Percentiles rank a stretch among this genome's conserved stretches.
phyloP scores from a whole-genome alignment of 2,113 vertebrate species.

The Edolisoma coerulescens region DNA sequence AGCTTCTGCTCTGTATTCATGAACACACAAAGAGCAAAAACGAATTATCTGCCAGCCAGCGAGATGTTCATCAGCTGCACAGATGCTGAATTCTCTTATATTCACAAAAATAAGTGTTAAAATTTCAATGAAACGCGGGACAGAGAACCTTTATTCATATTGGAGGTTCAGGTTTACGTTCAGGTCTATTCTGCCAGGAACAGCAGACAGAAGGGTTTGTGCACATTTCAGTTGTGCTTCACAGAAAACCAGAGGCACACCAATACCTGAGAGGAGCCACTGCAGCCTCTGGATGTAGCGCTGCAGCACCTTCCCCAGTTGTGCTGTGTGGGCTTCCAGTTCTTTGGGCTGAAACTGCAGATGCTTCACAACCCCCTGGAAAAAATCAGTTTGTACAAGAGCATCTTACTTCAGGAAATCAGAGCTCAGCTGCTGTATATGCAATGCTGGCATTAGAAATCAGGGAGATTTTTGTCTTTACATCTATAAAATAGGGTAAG shows the following conservation, averaged over 20 bases:
- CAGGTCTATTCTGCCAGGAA: not conserved
- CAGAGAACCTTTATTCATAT: not conserved
- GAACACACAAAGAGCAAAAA: not conserved
- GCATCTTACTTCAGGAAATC: not conserved
- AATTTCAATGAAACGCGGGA: not conserved
- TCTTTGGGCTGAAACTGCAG: slow-evolving; percentile 73
- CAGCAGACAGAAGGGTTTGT: not conserved
- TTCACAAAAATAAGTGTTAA: not conserved
- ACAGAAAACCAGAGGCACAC: not conserved
- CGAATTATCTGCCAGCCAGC: not conserved
- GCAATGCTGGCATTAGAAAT: not conserved
- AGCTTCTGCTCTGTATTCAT: not conserved
- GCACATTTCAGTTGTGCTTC: not conserved
- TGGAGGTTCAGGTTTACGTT: not conserved
- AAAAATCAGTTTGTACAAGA: slow-evolving; percentile 1
- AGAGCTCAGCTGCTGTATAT: not conserved
- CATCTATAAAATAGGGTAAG: not conserved
- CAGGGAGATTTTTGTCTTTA: not conserved
- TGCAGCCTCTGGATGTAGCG: slow-evolving; percentile 73
- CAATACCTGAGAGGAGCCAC: slow-evolving; percentile 83
- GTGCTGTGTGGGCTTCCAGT: slow-evolving; percentile 62
- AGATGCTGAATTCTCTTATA: not conserved
- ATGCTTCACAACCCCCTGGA: slow-evolving; percentile 77
- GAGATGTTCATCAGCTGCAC: not conserved
- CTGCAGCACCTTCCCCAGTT: slow-evolving; percentile 56